Base-by-base conservation (phyloP, 1,140 invertebrate species). In the Bombus superbus region DNA sequence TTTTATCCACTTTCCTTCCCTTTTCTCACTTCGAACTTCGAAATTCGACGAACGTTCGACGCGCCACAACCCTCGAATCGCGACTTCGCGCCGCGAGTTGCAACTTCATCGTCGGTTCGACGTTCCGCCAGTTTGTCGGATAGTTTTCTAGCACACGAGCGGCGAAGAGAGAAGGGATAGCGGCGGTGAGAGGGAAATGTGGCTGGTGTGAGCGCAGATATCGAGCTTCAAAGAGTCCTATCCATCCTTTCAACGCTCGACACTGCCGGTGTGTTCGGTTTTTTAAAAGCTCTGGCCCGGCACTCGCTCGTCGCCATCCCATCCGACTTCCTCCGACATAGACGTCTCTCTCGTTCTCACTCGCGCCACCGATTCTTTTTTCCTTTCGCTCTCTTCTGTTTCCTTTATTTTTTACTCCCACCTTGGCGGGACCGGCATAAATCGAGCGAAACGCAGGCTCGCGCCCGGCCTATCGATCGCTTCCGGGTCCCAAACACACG, bases 171-270 rank as follows among this genome's bases (percentile, higher is more conserved):
- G 66, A 76, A 53, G 53, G 28, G 35, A 42, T 32, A 53, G 28
- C 78, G 62, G n/a, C n/a, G 42, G 59, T 6, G 28, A 8, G 44
- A 76, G 59, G 76, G 57, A 62, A 72, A 83, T 68, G 74, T 77
- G 32, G 35, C 81, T 35, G 59, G 72, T 57, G 59, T 28, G 76
- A 38, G 76, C 47, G 69, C 35, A 78, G 81, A 81, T 88, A 92
- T 89, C 88, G 81, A 91, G 82, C 86, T 89, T 92, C 86, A 91
- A 89, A 90, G 85, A 85, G 80, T 89, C 79, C 81, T 74, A 88
- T 91, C 76, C 86, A 81, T 71, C 76, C 86, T 89, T 89, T 89
- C 88, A 87, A 53, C 76, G n/a, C 22, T 42, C 89, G 78, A 84
- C 89, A 80, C 80, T 78, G 40, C 44, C 69, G 79, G 44, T 72